These are phyloP conservation scores for Polydrusus cervinus DNA, from an alignment of 2,888 invertebrate genomes.

Conservation along the genomic window DNA sequence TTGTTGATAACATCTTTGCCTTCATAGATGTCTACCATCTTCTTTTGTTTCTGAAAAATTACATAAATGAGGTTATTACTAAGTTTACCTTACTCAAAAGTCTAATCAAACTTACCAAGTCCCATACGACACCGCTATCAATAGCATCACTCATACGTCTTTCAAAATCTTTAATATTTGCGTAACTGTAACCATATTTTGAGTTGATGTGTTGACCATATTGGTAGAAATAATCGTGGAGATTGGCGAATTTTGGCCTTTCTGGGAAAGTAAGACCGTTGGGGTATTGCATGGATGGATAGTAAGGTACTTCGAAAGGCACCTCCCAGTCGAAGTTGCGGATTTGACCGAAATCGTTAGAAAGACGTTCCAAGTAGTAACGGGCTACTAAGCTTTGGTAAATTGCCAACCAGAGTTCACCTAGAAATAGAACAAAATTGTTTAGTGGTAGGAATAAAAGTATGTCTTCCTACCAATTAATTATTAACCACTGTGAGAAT, in stretches of 20 bases:
- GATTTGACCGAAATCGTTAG: conserved; percentile 81
- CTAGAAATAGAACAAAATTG: conserved; percentile 16
- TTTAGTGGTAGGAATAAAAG: no score
- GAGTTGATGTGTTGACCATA: conserved; percentile 67
- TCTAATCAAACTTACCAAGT: conserved; percentile 28
- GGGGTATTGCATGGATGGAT: conserved; percentile 77
- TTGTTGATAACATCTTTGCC: conserved; percentile 78
- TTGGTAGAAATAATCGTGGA: conserved; percentile 70
- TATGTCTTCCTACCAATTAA: no score
- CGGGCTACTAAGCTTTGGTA: conserved; percentile 81
- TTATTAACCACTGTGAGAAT: no score
- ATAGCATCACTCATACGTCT: conserved; percentile 76
- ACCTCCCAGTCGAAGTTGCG: conserved; percentile 74
- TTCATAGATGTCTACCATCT: conserved; percentile 75
- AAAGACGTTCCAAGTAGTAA: conserved; percentile 84
- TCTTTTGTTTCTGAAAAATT: conserved; percentile 58
- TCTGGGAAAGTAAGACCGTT: conserved; percentile 80
- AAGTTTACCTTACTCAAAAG: not conserved
- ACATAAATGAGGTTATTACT: not conserved
- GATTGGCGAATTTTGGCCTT: conserved; percentile 75
- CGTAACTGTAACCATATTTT: conserved; percentile 73
- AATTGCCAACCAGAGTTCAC: conserved; percentile 77
- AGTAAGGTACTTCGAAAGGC: conserved; percentile 75
- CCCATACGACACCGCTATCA: conserved; percentile 72
- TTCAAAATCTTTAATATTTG: conserved; percentile 71